phyloP scores from a whole-genome alignment of 2,797 vertebrate genomes.

The Menidia menidia region DNA sequence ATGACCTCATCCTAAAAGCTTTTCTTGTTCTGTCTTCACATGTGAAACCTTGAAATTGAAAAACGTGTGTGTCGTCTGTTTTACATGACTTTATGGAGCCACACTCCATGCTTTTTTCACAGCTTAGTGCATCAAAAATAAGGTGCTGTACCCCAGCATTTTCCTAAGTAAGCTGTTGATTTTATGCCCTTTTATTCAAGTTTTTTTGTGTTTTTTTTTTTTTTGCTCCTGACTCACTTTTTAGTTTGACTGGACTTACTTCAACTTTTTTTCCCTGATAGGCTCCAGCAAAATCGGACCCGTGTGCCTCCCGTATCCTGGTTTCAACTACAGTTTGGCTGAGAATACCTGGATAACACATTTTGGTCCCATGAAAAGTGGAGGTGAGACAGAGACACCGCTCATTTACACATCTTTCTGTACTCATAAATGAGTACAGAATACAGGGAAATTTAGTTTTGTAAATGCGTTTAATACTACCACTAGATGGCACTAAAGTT shows the following conservation, averaged over 20 bases:
- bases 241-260: not conserved
- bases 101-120: not conserved
- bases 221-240: not conserved
- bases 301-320: constrained; percentile 87
- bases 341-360: constrained; percentile 84
- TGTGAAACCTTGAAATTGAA: too few species aligned
- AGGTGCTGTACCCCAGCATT: too few species aligned
- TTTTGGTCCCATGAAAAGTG: constrained; percentile 42
- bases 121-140: not conserved
- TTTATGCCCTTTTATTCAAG: too few species aligned
- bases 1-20: too few species aligned
- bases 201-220: not conserved
- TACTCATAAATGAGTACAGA: not conserved
- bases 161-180: too few species aligned
- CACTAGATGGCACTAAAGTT: constrained; percentile 36
- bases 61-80: too few species aligned
- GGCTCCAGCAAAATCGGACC: constrained; percentile 66
- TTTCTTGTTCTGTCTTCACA: too few species aligned
- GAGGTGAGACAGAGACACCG: constrained; percentile 39
- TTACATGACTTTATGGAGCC: not conserved
- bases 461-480: not conserved
- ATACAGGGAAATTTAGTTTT: not conserved
- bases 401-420: not conserved
- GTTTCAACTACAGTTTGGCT: constrained; percentile 69
- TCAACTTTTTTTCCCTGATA: constrained; percentile 2